A percentile compares a stretch with the other conserved stretches of the same genome.
Conservation (phyloP, 2,888 invertebrate species). For the Chromoteleia sp. region DNA sequence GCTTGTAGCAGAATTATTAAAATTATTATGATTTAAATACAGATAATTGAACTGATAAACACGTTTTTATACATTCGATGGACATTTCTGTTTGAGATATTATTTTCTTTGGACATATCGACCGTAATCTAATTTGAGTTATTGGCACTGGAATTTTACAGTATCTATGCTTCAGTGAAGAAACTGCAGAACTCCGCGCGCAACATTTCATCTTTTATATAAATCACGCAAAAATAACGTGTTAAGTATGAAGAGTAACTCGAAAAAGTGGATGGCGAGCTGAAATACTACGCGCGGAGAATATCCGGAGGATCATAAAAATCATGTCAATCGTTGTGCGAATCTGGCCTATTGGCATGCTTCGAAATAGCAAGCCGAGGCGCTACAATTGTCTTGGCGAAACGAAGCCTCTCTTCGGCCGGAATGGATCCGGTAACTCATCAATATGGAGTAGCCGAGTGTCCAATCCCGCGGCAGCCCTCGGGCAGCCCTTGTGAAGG, state of each 20-base stretch:
- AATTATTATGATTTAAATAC: too few species aligned
- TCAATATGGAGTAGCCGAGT: slow-evolving; percentile 83
- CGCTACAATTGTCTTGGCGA: slow-evolving; percentile 59
- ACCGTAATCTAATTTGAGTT: too few species aligned
- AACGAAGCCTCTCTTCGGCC: slow-evolving; percentile 29
- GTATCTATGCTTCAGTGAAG: background rate
- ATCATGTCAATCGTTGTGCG: slow-evolving; percentile 38
- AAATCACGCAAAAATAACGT: slow-evolving; percentile 11
- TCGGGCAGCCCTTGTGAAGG: slow-evolving; percentile 82
- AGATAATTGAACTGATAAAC: too few species aligned
- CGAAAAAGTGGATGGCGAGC: background rate
- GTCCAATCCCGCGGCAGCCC: slow-evolving; percentile 81
- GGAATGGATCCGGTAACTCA: slow-evolving; percentile 76
- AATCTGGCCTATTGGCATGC: slow-evolving; percentile 6
- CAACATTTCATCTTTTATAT: slow-evolving; percentile 2
- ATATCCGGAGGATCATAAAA: slow-evolving; percentile 20
- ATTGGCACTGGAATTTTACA: background rate
- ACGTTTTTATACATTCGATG: too few species aligned
- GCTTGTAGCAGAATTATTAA: too few species aligned
- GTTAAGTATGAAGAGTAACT: background rate
- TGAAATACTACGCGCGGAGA: slow-evolving; percentile 3
- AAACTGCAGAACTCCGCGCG: background rate
- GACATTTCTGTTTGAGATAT: too few species aligned
- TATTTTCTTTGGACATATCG: too few species aligned
- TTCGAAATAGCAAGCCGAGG: slow-evolving; percentile 19